Evolutionary conservation across 2,888 invertebrate species (phyloP).

Genomic region (Coremacera marginata): DNA sequence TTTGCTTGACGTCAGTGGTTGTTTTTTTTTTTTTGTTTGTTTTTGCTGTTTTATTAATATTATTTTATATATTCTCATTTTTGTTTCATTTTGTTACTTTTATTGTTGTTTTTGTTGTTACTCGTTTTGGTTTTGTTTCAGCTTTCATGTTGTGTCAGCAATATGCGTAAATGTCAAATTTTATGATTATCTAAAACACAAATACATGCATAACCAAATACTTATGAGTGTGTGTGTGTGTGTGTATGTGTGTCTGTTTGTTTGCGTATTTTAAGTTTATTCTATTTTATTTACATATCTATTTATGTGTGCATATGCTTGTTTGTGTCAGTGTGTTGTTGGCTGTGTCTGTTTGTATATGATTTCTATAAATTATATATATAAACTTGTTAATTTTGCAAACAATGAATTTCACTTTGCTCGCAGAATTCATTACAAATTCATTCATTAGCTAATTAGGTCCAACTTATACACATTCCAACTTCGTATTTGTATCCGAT

Average conservation of each 20-base stretch:
- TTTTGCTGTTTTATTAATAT: neutral
- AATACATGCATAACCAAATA: neutral
- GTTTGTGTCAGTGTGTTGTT: neutral
- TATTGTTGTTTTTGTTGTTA: too few relatives aligned
- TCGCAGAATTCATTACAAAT: constrained; percentile 57
- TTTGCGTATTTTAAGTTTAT: constrained; percentile 32
- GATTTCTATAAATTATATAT: neutral
- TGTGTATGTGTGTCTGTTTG: neutral
- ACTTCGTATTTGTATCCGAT: too few relatives aligned
- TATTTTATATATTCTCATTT: too few relatives aligned
- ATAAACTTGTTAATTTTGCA: constrained; percentile 2
- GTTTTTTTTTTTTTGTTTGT: neutral
- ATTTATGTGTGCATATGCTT: too few relatives aligned
- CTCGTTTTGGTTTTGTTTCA: too few relatives aligned
- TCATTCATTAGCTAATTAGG: constrained; percentile 43
- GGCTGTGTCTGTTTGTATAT: neutral
- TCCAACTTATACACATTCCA: too few relatives aligned
- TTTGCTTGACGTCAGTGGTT: neutral
- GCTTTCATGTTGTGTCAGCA: too few relatives aligned
- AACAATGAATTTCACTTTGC: constrained; percentile 23
- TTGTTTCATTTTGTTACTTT: too few relatives aligned
- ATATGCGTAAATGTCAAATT: too few relatives aligned
- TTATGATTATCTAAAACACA: too few relatives aligned
- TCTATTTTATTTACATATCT: constrained; percentile 22
- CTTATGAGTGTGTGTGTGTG: neutral